A percentile compares a stretch with the other conserved stretches of the same genome.
These are phyloP conservation scores for Danaus plexippus DNA, from an alignment of 1,140 invertebrate species.

Conservation along the genomic window DNA sequence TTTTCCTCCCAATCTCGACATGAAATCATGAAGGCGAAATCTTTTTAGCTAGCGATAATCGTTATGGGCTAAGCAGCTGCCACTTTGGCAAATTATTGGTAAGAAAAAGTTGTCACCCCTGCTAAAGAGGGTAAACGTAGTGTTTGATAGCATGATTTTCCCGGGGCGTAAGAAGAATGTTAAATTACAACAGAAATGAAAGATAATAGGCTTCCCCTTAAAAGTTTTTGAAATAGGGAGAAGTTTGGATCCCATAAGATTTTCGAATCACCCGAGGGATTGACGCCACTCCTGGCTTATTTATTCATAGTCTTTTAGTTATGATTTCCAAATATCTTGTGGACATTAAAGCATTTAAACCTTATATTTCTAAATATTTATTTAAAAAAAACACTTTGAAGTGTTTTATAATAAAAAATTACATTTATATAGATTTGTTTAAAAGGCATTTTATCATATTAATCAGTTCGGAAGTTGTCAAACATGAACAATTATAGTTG, in stretches of 20 bases:
- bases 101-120: slow-evolving; percentile 64
- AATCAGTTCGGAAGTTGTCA: no score
- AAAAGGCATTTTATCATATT: no score
- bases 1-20: slow-evolving; percentile 30
- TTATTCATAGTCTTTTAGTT: slow-evolving; percentile 50
- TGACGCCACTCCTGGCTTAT: slow-evolving; percentile 48
- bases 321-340: not conserved
- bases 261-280: slow-evolving; percentile 48
- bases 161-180: slow-evolving; percentile 57
- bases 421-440: no score
- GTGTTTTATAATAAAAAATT: no score
- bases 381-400: no score
- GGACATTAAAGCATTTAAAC: no score
- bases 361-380: no score
- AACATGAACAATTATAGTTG: no score
- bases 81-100: slow-evolving; percentile 68
- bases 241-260: slow-evolving; percentile 62
- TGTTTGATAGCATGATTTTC: slow-evolving; percentile 67
- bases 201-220: slow-evolving; percentile 63
- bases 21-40: slow-evolving; percentile 43
- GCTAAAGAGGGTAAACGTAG: slow-evolving; percentile 43
- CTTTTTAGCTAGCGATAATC: slow-evolving; percentile 62
- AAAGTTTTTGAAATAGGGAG: slow-evolving; percentile 42
- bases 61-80: slow-evolving; percentile 61
- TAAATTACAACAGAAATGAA: slow-evolving; percentile 69